A percentile compares a stretch with the other conserved stretches of the same genome.
Evolutionary conservation across 2,113 vertebrate genomes (phyloP).

Genomic region (Salvator merianae): DNA sequence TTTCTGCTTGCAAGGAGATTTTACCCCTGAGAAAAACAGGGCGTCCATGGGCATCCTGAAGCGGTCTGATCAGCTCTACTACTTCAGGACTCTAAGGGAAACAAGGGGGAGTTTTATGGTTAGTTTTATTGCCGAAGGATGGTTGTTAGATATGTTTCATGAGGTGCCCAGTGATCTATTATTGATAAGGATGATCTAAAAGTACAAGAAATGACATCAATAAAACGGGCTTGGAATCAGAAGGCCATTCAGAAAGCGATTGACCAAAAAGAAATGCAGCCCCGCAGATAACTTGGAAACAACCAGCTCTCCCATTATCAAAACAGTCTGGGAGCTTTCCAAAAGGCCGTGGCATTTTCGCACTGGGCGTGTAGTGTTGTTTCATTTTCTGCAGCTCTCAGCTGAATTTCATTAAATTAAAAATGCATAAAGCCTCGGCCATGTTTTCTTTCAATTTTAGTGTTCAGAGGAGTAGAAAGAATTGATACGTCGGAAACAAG

Average conservation of each 20-base stretch:
- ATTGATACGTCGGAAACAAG: conserved; percentile 73
- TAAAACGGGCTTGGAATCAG: neutral
- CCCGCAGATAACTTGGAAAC: neutral
- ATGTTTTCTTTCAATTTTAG: conserved; percentile 78
- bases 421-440: conserved; percentile 72
- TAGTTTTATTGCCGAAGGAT: too few relatives aligned
- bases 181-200: too few relatives aligned
- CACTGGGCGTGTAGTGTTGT: neutral
- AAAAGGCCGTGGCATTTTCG: neutral
- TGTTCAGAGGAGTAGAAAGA: conserved; percentile 75
- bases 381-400: conserved; percentile 54
- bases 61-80: too few relatives aligned
- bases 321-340: neutral
- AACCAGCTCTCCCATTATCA: neutral
- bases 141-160: too few relatives aligned
- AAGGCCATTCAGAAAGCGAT: neutral
- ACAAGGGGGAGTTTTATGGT: too few relatives aligned
- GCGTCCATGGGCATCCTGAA: too few relatives aligned
- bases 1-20: too few relatives aligned
- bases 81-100: too few relatives aligned
- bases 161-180: too few relatives aligned
- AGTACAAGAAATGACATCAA: too few relatives aligned
- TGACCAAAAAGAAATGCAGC: neutral
- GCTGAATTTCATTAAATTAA: conserved; percentile 71
- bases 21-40: too few relatives aligned